Conservation (phyloP, 1,140 invertebrate species). For the Meteorus sp. region DNA sequence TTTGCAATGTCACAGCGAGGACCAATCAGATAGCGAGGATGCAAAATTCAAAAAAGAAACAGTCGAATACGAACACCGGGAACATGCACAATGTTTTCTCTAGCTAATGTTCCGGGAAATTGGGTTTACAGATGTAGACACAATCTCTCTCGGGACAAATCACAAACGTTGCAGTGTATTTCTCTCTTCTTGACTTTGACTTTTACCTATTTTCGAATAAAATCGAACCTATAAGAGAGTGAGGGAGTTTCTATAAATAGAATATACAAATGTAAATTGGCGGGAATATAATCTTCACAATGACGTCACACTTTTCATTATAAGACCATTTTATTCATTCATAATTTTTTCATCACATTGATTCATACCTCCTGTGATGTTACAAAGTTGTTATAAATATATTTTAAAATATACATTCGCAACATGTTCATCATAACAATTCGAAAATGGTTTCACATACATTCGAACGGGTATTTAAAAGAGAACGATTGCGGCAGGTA, state of each 20-base stretch:
- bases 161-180: slow-evolving; percentile 18
- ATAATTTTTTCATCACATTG: no score
- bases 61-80: not conserved
- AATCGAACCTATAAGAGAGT: no score
- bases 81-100: slow-evolving; percentile 35
- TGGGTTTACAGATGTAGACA: slow-evolving; percentile 49
- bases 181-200: not conserved
- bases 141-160: slow-evolving; percentile 45
- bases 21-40: no score
- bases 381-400: not conserved
- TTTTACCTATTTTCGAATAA: no score
- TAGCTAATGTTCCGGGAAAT: slow-evolving; percentile 55
- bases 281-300: no score
- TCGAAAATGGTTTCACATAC: no score
- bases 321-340: no score
- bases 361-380: no score
- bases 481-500: slow-evolving; percentile 56
- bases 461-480: slow-evolving; percentile 49
- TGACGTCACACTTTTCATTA: no score
- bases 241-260: no score
- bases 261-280: no score
- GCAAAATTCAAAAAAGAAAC: not conserved
- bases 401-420: not conserved
- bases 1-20: no score
- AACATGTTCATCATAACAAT: slow-evolving; percentile 1